A percentile compares a stretch with the other conserved stretches of the same genome.
phyloP scores from a whole-genome alignment of 2,797 vertebrate species.

The Silurus lanzhouensis region DNA sequence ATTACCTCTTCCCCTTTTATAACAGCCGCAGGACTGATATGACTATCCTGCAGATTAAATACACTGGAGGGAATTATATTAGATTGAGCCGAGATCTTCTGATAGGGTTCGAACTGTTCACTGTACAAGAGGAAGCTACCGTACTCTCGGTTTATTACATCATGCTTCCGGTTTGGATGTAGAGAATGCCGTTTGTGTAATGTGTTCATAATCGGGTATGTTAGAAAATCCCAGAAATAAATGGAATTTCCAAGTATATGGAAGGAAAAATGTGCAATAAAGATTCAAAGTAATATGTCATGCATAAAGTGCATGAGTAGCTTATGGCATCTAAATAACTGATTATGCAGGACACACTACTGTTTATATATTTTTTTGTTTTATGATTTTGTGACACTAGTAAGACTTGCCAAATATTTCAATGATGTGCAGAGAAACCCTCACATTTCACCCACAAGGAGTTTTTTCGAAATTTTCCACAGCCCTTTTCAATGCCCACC shows the following conservation, averaged over 20 bases:
- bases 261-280: not conserved
- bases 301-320: not conserved
- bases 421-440: not conserved
- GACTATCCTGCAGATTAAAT: constrained; percentile 34
- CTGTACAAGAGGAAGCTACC: not conserved
- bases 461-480: not conserved
- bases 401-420: not conserved
- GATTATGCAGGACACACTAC: not conserved
- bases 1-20: constrained; percentile 19
- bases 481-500: too few relatives aligned
- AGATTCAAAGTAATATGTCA: not conserved
- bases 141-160: constrained; percentile 1
- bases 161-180: not conserved
- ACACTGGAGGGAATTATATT: constrained; percentile 39
- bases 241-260: not conserved
- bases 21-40: constrained; percentile 25
- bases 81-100: constrained; percentile 34
- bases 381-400: not conserved
- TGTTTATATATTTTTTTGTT: not conserved
- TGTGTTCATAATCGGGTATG: not conserved
- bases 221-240: not conserved
- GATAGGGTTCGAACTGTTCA: constrained; percentile 11
- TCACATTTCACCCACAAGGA: not conserved
- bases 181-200: too few relatives aligned
- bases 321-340: not conserved